Conservation (phyloP, 2,113 vertebrate species). For the Climacteris rufus region DNA sequence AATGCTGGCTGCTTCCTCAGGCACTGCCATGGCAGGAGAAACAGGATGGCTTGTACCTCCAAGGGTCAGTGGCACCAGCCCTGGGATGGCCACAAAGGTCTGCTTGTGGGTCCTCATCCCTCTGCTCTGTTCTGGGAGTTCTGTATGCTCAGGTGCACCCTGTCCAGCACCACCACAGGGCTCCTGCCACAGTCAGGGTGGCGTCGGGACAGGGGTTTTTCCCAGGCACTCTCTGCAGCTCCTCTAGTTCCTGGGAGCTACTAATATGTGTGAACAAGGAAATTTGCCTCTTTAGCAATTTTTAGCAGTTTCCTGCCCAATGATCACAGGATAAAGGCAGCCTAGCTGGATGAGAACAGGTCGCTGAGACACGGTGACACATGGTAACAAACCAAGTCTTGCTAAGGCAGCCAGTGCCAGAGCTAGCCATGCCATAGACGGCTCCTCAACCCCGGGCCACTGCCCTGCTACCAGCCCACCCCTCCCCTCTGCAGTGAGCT, state of each 20-base stretch:
- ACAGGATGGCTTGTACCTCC: not conserved
- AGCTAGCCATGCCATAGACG: not conserved
- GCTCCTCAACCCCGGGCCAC: not conserved
- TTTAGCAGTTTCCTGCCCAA: not conserved
- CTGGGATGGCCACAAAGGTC: not conserved
- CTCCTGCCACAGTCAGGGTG: rapidly evolving
- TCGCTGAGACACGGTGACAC: not conserved
- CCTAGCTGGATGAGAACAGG: not conserved
- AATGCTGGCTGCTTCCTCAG: not conserved
- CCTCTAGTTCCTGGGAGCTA: not conserved
- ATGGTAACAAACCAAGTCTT: not conserved
- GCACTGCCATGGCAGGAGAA: not conserved
- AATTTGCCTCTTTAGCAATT: not conserved
- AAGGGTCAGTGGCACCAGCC: not conserved
- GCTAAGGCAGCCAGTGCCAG: not conserved
- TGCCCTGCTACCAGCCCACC: not conserved
- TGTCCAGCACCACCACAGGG: not conserved
- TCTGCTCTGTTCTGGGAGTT: not conserved
- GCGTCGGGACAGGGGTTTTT: rapidly evolving
- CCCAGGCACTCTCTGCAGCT: not conserved
- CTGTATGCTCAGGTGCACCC: not conserved
- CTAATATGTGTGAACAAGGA: not conserved
- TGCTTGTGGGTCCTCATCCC: not conserved
- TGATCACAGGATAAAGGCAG: not conserved
- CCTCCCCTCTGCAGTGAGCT: not conserved